Evolutionary conservation across 1,140 invertebrate genomes (phyloP), one percentile per base, ranked within the genome.

Genomic region (Drosophila lacertosa): DNA sequence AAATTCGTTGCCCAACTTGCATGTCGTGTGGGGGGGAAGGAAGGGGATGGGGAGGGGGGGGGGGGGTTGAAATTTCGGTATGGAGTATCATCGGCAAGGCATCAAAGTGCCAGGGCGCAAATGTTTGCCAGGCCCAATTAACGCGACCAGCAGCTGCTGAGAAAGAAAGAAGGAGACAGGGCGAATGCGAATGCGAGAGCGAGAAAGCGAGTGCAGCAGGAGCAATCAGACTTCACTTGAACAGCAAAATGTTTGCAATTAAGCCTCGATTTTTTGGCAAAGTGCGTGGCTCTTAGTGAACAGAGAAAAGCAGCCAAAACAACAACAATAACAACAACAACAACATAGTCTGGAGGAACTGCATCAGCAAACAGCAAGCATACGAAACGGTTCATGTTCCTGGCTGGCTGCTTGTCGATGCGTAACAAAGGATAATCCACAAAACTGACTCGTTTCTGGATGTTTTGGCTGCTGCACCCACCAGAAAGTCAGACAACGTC

Each of bases 401-500:
- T 33, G 24, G 18, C 35, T 51, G 39, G 53, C 58, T 63, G 74
- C 77, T 86, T 82, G 82, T 82, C 77, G 82, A 86, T 86, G 70
- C 57, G 74, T 76, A 86, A 89, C 82, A 86, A 86, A 86, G 82
- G 82, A 86, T 86, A 89, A 86, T 89, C 82, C 82, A 75, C 58
- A 75, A 51, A 57, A 71, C 66, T 47, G 64, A 59, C 64, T 66
- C 54, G 29, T 35, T 66, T 48, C 37, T 32, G 35, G 45, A 54
- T 39, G 47, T 26, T 26, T 29, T 29, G 26, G 70, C 9, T 54
- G 79, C 80, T 88, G 77, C 77, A 77, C 77, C 81, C 82, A 88
- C 68, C 57, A 74, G 35, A 44, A 63, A 76, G 37, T 48, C 63
- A 63, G 65, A 57, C 68, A 58, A 44, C 51, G 40, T 42, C 62